Conservation (phyloP, 2,888 invertebrate genomes). For the Dastarcus helophoroides region DNA sequence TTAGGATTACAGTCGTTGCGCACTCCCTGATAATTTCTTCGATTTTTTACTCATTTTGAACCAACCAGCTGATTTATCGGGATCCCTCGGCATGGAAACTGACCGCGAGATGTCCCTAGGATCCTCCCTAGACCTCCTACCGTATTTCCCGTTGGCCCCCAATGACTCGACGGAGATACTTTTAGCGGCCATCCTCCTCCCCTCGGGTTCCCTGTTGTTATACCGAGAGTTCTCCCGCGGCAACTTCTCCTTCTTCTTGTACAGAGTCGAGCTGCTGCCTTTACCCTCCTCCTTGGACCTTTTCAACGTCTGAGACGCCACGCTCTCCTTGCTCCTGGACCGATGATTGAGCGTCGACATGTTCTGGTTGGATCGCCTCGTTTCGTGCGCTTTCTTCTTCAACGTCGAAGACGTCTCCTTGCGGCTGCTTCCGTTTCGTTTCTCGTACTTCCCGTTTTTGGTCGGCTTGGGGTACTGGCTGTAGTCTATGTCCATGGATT, state of each 20-base stretch:
- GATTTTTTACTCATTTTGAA: slow-evolving; percentile 49
- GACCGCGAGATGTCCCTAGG: slow-evolving; percentile 48
- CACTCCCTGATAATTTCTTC: slow-evolving; percentile 32
- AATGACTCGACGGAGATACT: slow-evolving; percentile 54
- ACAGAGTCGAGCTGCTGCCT: slow-evolving; percentile 31
- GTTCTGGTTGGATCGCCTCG: slow-evolving; percentile 27
- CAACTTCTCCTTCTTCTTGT: slow-evolving; percentile 36
- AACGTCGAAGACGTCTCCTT: slow-evolving; percentile 32
- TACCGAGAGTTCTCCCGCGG: slow-evolving; percentile 38
- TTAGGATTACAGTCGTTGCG: slow-evolving; percentile 28
- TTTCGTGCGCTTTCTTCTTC: slow-evolving; percentile 41
- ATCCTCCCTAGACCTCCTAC: slow-evolving; percentile 24
- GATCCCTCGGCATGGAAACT: slow-evolving; percentile 61
- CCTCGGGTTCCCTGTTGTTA: slow-evolving; percentile 25
- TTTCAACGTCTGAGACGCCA: slow-evolving; percentile 24
- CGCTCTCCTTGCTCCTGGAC: slow-evolving; percentile 33
- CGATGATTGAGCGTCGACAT: slow-evolving; percentile 35
- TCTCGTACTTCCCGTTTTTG: slow-evolving; percentile 36
- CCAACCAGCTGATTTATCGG: slow-evolving; percentile 62
- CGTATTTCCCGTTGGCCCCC: slow-evolving; percentile 36
- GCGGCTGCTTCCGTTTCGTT: slow-evolving; percentile 29
- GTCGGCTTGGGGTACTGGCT: slow-evolving; percentile 47
- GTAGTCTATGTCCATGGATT: slow-evolving; percentile 68
- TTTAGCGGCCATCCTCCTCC: slow-evolving; percentile 36
- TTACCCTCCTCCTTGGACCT: slow-evolving; percentile 28